phyloP scores from a whole-genome alignment of 2,888 invertebrate species.

The Alviniconcha strummeri region DNA sequence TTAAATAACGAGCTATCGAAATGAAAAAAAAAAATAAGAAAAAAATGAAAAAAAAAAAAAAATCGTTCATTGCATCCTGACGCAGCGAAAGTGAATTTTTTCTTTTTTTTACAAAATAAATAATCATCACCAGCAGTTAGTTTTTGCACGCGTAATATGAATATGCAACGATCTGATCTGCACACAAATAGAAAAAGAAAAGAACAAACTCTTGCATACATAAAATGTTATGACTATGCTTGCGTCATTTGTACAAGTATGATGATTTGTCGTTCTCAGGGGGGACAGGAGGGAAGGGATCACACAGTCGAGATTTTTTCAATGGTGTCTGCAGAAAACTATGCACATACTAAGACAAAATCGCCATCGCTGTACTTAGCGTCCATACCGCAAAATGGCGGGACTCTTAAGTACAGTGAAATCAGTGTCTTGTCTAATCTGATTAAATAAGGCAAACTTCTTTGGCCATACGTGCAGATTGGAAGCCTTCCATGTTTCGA shows the following conservation, averaged over 20 bases:
- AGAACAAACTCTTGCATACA: conserved; percentile 16
- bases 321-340: no score
- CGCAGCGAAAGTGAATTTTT: background rate
- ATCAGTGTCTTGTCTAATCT: no score
- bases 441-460: no score
- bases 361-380: no score
- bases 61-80: conserved; percentile 14
- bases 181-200: background rate
- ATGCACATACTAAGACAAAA: no score
- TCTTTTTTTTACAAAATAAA: background rate
- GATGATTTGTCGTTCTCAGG: background rate
- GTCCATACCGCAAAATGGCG: background rate
- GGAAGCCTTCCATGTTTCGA: no score
- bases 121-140: conserved; percentile 21
- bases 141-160: conserved; percentile 8
- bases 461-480: no score
- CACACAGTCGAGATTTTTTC: background rate
- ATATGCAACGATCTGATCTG: background rate
- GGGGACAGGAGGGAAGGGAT: background rate
- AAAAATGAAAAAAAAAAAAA: background rate
- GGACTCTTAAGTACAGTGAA: no score
- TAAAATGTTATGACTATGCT: background rate
- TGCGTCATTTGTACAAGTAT: background rate
- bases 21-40: conserved; percentile 4
- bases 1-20: no score